A percentile compares a stretch with the other conserved stretches of the same genome.
These are phyloP conservation scores for Talpa occidentalis DNA, from an alignment of 2,113 vertebrate species.

Conservation along the genomic window DNA sequence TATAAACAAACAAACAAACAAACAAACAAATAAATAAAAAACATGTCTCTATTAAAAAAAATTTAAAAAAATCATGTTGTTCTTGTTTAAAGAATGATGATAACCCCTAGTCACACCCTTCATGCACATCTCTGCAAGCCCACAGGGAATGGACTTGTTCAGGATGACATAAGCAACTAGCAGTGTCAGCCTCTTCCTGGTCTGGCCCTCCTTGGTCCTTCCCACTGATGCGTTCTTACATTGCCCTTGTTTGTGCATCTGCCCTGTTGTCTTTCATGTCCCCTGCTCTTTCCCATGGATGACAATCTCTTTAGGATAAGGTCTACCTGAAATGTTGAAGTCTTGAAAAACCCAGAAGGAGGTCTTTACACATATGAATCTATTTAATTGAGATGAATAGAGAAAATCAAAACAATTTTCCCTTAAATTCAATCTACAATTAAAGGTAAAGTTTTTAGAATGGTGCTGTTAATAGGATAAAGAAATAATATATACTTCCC, in stretches of 20 bases:
- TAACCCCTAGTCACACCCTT: rapidly evolving
- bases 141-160: not conserved
- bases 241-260: not conserved
- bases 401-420: not conserved
- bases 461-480: not conserved
- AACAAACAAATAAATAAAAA: too few species aligned
- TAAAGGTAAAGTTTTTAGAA: not conserved
- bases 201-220: rapidly evolving
- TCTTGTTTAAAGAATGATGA: not conserved
- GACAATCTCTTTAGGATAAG: not conserved
- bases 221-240: rapidly evolving
- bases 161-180: not conserved
- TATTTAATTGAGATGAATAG: not conserved
- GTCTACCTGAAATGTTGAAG: not conserved
- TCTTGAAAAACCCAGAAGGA: not conserved
- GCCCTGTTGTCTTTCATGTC: not conserved
- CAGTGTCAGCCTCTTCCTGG: not conserved
- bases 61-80: not conserved
- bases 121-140: not conserved
- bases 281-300: not conserved
- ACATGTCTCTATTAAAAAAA: too few species aligned
- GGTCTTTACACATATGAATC: not conserved
- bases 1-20: too few species aligned
- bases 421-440: not conserved
- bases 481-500: not conserved